Base-by-base conservation (phyloP, 2,888 invertebrate species). In the Melolontha melolontha region DNA sequence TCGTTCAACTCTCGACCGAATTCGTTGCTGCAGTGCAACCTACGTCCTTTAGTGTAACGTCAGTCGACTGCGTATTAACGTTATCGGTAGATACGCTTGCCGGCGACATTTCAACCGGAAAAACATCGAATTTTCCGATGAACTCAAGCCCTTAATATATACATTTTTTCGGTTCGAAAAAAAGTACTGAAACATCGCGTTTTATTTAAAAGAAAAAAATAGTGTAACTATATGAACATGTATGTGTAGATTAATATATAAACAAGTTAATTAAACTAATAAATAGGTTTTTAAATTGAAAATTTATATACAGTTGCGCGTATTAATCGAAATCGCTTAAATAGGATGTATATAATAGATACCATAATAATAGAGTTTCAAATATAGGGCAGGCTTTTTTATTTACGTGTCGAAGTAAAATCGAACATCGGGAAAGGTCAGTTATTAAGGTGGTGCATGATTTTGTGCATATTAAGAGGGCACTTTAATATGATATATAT, bases 1-100 rank as follows among this genome's bases (percentile, higher is more conserved):
- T 66, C 66, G 66, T 22, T 17, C 5, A 12, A 5, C 51, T 14
- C 59, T 59, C 66, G 66, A 27, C n/a, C 41, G 59, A 17, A 40
- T 41, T 66, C 66, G 66, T 12, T 41, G 22, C 66, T 51, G 66
- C 66, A 59, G 66, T 51, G 16, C 59, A 50, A 14, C 50, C 29
- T 14, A 59, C 47, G 29, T 59, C 22, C 59, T 44, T 59, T 14
- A 59, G 59, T 59, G 11, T 29, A 59, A 27, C 44, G 41, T 27
- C 29, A 47, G 59, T 59, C 59, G 59, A 59, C 29, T 44, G 34
- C 59, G 44, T 59, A 59, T 34, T 44, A 59, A 59, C 44, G 41
- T 44, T 44, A 47, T 14, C 59, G 59, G 29, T 59, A 47, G 29
- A 34, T 27, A 44, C 34, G 51, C 12, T n/a, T 29, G 44, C 27